Conservation (phyloP, 2,113 vertebrate genomes). For the Hydrochoerus hydrochaeris region DNA sequence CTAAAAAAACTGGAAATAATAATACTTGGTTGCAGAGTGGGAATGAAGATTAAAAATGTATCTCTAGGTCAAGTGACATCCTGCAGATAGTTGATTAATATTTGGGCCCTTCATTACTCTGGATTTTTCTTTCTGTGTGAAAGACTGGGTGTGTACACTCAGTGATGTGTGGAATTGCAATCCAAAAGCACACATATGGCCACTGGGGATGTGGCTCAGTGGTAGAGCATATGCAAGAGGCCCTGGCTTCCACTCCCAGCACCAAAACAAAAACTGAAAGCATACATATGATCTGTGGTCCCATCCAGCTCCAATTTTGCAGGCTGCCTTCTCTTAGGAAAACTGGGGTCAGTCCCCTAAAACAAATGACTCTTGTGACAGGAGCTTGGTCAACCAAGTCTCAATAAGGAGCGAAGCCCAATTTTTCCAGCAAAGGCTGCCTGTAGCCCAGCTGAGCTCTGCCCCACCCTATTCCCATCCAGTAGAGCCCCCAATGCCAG, state of each 20-base stretch:
- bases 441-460: neutral
- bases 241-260: neutral
- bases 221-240: neutral
- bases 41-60: neutral
- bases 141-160: neutral
- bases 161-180: constrained; percentile 18
- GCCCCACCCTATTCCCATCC: neutral
- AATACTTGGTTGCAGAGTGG: neutral
- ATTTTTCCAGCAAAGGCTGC: neutral
- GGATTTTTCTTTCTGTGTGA: neutral
- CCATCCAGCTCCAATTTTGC: neutral
- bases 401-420: neutral
- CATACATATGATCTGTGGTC: neutral
- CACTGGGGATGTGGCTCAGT: neutral
- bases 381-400: neutral
- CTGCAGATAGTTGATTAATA: neutral
- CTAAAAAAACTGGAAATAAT: neutral
- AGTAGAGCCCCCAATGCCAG: neutral
- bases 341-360: neutral
- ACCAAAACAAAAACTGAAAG: neutral
- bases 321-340: neutral
- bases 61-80: constrained; percentile 20
- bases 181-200: neutral
- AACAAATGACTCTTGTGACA: neutral
- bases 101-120: neutral